Conservation (phyloP, 37 sponge, comb jelly and placozoan species). For the Axinella damicornis region DNA sequence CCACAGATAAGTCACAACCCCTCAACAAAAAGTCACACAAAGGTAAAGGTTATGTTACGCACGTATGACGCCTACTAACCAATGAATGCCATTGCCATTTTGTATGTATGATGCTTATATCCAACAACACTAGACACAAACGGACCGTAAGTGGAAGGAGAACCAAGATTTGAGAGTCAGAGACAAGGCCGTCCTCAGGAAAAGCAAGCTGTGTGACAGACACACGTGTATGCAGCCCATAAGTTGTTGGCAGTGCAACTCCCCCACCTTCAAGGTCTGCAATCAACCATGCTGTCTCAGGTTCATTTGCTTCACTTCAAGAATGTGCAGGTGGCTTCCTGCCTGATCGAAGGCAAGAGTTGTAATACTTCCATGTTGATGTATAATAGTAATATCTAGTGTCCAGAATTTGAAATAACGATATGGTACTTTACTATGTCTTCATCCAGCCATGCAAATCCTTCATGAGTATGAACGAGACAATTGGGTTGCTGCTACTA, state of each 20-base stretch:
- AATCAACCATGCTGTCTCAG: constrained; percentile 8
- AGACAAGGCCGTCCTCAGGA: neutral
- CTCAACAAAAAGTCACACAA: no score
- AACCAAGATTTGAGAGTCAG: neutral
- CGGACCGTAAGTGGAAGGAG: neutral
- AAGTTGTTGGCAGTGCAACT: constrained; percentile 1
- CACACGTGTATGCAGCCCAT: constrained; percentile 18
- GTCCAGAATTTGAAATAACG: no score
- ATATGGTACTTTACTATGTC: no score
- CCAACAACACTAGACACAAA: no score
- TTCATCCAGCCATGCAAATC: constrained; percentile 8
- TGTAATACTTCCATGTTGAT: no score
- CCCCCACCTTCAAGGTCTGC: constrained; percentile 5
- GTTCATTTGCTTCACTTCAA: neutral
- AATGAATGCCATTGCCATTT: no score
- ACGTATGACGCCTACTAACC: no score
- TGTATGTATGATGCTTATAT: no score
- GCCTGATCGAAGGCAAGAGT: no score
- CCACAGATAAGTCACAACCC: no score
- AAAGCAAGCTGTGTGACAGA: neutral
- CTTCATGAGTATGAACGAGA: neutral
- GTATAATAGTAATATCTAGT: no score
- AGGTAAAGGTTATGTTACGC: no score
- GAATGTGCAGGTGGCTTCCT: constrained; percentile 2
- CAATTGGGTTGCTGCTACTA: neutral